Conservation (phyloP, 2,888 invertebrate species). For the Neoaliturus tenellus region DNA sequence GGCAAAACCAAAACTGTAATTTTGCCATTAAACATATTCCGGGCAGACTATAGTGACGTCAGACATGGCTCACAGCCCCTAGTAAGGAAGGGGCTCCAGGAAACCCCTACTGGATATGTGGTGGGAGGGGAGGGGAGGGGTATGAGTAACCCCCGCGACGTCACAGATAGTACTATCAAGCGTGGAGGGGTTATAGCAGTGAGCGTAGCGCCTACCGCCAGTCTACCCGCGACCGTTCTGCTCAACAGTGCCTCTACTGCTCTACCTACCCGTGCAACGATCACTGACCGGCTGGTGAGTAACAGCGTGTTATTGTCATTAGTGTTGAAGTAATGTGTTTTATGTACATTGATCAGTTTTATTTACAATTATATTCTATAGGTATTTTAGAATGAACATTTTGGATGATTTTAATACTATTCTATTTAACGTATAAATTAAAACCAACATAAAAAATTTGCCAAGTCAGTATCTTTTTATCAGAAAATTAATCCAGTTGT, state of each 20-base stretch:
- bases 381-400: no score
- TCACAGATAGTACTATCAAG: constrained; percentile 6
- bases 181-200: constrained; percentile 9
- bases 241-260: not conserved
- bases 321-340: not conserved
- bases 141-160: not conserved
- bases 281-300: not conserved
- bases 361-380: no score
- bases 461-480: no score
- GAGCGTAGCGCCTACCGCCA: not conserved
- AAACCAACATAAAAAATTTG: no score
- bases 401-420: no score
- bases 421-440: no score
- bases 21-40: no score
- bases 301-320: no score
- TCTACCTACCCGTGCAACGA: not conserved
- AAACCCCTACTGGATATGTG: not conserved
- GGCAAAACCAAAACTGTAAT: no score
- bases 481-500: no score
- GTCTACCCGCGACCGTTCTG: not conserved
- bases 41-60: no score
- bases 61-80: not conserved
- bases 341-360: no score
- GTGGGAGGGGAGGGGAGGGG: not conserved
- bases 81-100: not conserved